Percentiles rank a stretch among this genome's conserved stretches.
phyloP scores from a whole-genome alignment of 1,140 invertebrate genomes.

The Hestina assimilis region DNA sequence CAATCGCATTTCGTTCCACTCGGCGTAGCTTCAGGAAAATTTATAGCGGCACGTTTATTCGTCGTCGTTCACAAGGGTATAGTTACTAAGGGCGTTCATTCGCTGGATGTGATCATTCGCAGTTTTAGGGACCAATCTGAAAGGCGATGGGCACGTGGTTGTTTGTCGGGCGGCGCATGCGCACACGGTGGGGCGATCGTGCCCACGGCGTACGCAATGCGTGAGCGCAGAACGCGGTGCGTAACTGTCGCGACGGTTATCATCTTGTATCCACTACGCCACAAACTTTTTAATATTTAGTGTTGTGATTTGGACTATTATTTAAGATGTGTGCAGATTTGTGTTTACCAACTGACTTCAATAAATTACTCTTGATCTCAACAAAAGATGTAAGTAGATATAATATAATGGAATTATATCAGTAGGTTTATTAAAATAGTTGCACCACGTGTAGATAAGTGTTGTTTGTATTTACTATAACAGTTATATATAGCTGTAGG shows the following conservation, averaged over 20 bases:
- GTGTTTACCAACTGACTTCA: neutral
- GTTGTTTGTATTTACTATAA: no score
- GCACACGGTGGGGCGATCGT: constrained; percentile 54
- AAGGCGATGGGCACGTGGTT: constrained; percentile 41
- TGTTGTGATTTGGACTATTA: neutral
- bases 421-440: no score
- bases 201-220: constrained; percentile 62
- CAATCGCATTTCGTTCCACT: constrained; percentile 37
- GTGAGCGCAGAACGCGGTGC: constrained; percentile 39
- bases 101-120: constrained; percentile 31
- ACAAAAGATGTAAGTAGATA: neutral
- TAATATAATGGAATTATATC: neutral
- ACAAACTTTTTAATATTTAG: neutral
- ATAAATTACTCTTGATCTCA: neutral
- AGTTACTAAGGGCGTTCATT: constrained; percentile 44
- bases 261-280: constrained; percentile 4
- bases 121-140: constrained; percentile 64
- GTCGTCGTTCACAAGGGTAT: constrained; percentile 26
- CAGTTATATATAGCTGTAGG: no score
- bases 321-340: constrained; percentile 7
- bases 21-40: constrained; percentile 55
- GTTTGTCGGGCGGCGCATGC: constrained; percentile 51
- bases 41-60: constrained; percentile 28
- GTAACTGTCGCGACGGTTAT: constrained; percentile 27
- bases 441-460: constrained; percentile 4